These are phyloP conservation scores for Poecilobothrus nobilitatus DNA, from an alignment of 2,888 invertebrate species.

Conservation along the genomic window DNA sequence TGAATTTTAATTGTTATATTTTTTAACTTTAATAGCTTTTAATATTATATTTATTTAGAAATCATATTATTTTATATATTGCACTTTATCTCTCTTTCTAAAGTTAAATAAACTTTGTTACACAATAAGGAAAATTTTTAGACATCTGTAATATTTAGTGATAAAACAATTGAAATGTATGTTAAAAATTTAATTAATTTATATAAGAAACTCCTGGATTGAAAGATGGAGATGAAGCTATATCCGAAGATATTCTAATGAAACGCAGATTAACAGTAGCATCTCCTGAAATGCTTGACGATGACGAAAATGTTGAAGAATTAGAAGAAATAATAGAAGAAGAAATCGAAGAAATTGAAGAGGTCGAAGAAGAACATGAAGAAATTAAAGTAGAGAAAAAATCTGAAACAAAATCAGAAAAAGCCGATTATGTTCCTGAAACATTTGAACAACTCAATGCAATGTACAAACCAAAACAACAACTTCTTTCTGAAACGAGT, in stretches of 20 bases:
- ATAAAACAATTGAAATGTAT: too few species aligned
- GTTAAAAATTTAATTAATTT: neutral
- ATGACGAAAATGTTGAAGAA: conserved; percentile 30
- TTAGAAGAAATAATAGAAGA: conserved; percentile 35
- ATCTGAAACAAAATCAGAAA: conserved; percentile 24
- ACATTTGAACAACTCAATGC: conserved; percentile 39
- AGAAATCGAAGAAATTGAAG: conserved; percentile 32
- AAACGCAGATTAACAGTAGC: conserved; percentile 41
- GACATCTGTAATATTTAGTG: too few species aligned
- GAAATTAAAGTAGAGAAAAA: conserved; percentile 23
- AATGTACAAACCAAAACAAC: conserved; percentile 29
- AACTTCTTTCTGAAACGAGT: conserved; percentile 35
- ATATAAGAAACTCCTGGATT: neutral
- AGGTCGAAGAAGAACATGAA: conserved; percentile 25
- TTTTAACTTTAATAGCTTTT: too few species aligned
- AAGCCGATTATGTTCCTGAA: conserved; percentile 32
- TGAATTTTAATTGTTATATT: too few species aligned
- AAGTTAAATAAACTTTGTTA: too few species aligned
- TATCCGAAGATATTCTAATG: conserved; percentile 28
- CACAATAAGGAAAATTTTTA: too few species aligned
- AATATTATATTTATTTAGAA: too few species aligned
- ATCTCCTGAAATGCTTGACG: conserved; percentile 25
- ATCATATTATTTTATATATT: too few species aligned
- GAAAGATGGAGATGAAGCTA: conserved; percentile 19
- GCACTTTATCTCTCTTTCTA: too few species aligned